Conservation (phyloP, 2,113 vertebrate genomes). For the Gobio gobio region DNA sequence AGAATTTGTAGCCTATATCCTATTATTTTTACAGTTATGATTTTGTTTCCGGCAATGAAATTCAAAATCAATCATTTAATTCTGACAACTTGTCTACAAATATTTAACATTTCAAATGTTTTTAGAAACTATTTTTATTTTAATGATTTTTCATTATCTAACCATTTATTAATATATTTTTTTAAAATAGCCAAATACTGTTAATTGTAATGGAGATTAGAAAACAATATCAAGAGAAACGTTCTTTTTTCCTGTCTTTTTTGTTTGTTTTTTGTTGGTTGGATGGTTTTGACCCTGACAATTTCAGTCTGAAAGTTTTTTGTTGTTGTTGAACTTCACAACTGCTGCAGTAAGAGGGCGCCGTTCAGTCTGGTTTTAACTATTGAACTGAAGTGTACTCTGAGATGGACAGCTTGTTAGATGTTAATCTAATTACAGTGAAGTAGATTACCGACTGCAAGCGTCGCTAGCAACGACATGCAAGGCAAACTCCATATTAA, state of each 20-base stretch:
- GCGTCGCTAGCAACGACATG: background rate
- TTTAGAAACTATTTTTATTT: too few species aligned
- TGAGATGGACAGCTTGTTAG: background rate
- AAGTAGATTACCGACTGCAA: constrained; percentile 26
- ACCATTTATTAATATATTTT: background rate
- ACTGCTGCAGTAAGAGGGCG: background rate
- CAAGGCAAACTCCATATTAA: background rate
- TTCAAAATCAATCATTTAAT: background rate
- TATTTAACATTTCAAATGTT: background rate
- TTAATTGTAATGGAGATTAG: background rate
- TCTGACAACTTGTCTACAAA: background rate
- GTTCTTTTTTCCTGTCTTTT: background rate
- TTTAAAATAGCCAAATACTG: background rate
- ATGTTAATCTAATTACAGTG: constrained; percentile 30
- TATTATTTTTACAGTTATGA: background rate
- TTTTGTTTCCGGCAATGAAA: background rate
- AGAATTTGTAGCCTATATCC: background rate
- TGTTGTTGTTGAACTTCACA: constrained; percentile 16
- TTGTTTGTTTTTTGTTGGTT: background rate
- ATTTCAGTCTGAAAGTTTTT: background rate
- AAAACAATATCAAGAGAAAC: too few species aligned
- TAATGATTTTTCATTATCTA: background rate
- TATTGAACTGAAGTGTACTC: background rate
- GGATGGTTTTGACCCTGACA: background rate
- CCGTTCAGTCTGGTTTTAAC: background rate